Percentiles rank a stretch among this genome's conserved stretches.
phyloP scores from a whole-genome alignment of 2,797 vertebrate genomes.

The Falco naumanni region DNA sequence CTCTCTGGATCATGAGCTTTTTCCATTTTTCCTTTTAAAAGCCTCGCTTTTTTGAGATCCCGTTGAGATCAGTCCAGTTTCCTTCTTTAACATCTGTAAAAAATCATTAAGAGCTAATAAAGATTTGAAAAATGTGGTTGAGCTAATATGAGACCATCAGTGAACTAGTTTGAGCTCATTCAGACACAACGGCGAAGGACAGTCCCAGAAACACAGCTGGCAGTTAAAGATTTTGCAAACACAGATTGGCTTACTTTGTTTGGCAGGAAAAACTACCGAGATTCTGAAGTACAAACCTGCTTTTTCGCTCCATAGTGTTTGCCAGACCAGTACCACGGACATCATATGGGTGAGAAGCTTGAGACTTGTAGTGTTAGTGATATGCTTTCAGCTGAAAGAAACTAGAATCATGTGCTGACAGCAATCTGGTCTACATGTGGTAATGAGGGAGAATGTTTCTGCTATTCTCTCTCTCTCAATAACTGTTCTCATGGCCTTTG shows the following conservation, averaged over 20 bases:
- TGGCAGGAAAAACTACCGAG: neutral
- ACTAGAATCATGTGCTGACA: neutral
- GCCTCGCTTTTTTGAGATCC: neutral
- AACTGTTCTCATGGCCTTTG: neutral
- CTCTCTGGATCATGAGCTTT: neutral
- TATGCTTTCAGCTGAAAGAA: neutral
- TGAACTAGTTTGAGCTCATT: slow-evolving; percentile 19
- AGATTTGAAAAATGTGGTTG: slow-evolving; percentile 10
- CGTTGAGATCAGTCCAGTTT: neutral
- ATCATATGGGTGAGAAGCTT: neutral
- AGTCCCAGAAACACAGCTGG: neutral
- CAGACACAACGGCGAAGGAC: neutral
- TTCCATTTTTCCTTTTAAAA: neutral
- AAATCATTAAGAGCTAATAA: slow-evolving; percentile 8
- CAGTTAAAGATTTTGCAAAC: neutral
- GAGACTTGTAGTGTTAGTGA: neutral
- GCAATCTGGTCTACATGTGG: neutral
- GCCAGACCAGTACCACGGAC: neutral
- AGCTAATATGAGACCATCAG: neutral
- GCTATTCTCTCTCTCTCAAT: neutral
- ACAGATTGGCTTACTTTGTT: neutral
- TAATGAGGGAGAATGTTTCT: neutral
- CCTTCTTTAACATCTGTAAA: slow-evolving; percentile 10
- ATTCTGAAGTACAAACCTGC: neutral
- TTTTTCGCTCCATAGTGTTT: neutral